Evolutionary conservation across 2,113 vertebrate species (phyloP), one percentile per base, ranked within the genome.

Genomic region (Tenrec ecaudatus): DNA sequence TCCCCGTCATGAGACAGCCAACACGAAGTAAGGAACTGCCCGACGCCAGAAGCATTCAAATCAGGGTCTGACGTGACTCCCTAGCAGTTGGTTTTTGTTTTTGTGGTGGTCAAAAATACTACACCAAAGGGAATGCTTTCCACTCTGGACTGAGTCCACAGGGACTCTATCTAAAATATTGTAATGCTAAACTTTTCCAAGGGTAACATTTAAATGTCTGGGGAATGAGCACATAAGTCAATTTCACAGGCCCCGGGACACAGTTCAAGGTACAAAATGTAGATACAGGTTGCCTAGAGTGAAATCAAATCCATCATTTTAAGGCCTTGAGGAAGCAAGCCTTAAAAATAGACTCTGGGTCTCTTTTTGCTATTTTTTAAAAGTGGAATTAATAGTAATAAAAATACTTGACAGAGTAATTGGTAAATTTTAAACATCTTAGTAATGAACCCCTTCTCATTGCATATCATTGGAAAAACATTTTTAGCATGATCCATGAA

Each of bases 131-230:
- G 29, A 81, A 83, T 29, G 38, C 66, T 68, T 88, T 89, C 36
- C 33, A 53, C 1, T 60, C 40, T 23, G 16, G 38, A 4, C 22
- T 38, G 15, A 92, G 47, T 43, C 3, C 2, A n/a, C 69, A 82
- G 10, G 53, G 36, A 79, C 3, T 14, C 10, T 69, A 29, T 87
- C 14, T 43, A 57, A 92, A 14, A 84, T 16, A 87, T 36, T 58
- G 20, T 92, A 83, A 92, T 47, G 53, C 29, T 90, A 85, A 15
- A 47, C 75, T 71, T 25, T 93, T 16, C 86, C 27, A 75, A 27
- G 11, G 71, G 27, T 79, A 14, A 43, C 58, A 90, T 43, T 71
- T 31, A 89, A 68, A 25, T 86, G 36, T 82, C 3, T 58, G 12
- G 66, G 79, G 64, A 90, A 75, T 75, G 53, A 43, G 68, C 47